These are phyloP conservation scores for Cinara cedri DNA, from an alignment of 2,888 invertebrate genomes.

Conservation along the genomic window DNA sequence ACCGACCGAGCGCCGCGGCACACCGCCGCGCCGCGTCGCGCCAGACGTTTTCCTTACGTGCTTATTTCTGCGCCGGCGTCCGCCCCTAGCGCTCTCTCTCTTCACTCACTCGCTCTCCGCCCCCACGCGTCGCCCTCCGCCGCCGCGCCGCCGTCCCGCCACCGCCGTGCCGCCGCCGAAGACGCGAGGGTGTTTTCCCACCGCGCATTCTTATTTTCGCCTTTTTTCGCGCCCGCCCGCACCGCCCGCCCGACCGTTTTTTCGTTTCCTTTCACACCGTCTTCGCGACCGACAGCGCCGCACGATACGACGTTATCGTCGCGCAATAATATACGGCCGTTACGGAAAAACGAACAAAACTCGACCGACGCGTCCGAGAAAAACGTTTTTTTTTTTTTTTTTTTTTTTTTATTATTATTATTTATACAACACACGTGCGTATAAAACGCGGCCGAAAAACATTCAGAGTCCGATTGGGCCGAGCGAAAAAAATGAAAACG, in stretches of 20 bases:
- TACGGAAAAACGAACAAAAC: background rate
- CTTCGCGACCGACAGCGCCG: constrained; percentile 37
- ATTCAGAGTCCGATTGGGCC: too few relatives aligned
- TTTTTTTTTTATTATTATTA: background rate
- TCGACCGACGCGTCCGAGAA: too few relatives aligned
- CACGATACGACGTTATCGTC: background rate
- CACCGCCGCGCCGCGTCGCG: constrained; percentile 55
- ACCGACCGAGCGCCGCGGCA: constrained; percentile 40
- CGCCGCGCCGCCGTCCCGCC: constrained; percentile 27
- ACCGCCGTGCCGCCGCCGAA: background rate
- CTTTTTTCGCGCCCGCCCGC: background rate
- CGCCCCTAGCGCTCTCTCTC: constrained; percentile 59
- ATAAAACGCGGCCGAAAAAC: too few relatives aligned
- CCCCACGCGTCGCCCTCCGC: constrained; percentile 48
- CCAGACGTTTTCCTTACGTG: constrained; percentile 60
- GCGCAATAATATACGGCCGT: background rate
- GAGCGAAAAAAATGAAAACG: too few relatives aligned
- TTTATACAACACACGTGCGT: too few relatives aligned
- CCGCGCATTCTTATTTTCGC: constrained; percentile 50
- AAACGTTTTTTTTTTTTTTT: background rate
- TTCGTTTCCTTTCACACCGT: constrained; percentile 49
- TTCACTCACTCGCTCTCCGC: constrained; percentile 58
- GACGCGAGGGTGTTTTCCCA: constrained; percentile 52
- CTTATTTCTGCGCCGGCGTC: constrained; percentile 61
- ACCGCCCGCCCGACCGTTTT: background rate